Evolutionary conservation across 2,797 vertebrate genomes (phyloP).

Genomic region (Hydrolagus colliei): DNA sequence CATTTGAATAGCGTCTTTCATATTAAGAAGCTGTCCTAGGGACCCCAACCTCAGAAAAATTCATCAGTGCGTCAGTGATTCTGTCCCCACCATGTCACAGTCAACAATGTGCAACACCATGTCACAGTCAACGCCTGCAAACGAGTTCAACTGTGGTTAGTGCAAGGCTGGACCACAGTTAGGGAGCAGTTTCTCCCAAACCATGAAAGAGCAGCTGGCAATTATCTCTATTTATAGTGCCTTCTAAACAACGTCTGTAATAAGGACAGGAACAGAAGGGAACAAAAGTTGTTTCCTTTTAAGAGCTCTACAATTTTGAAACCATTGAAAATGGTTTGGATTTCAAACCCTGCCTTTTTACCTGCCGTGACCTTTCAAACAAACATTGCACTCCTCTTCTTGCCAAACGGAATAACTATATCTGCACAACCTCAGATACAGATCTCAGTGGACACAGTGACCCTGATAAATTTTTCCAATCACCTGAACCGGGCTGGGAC

Average conservation of each 20-base stretch:
- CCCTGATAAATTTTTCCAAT: neutral
- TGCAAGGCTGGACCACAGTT: too few species aligned
- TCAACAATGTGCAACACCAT: too few species aligned
- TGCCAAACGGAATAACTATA: too few species aligned
- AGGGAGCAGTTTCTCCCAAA: neutral
- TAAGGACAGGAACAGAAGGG: neutral
- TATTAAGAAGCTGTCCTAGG: too few species aligned
- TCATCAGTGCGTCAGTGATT: too few species aligned
- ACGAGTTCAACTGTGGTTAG: too few species aligned
- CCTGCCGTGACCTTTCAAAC: neutral
- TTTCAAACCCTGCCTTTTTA: neutral
- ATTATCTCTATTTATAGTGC: neutral
- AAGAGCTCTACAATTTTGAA: conserved; percentile 21
- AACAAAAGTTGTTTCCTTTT: conserved; percentile 18
- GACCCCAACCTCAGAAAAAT: too few species aligned
- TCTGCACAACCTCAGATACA: neutral
- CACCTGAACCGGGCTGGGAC: neutral
- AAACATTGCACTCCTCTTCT: neutral
- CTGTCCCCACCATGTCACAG: too few species aligned
- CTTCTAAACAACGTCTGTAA: neutral
- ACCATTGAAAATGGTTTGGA: neutral
- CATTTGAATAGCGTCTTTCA: too few species aligned
- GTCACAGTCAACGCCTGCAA: too few species aligned
- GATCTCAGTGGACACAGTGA: neutral
- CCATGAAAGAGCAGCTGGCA: neutral